phyloP scores from a whole-genome alignment of 1,140 invertebrate species.

The Orius insidiosus region DNA sequence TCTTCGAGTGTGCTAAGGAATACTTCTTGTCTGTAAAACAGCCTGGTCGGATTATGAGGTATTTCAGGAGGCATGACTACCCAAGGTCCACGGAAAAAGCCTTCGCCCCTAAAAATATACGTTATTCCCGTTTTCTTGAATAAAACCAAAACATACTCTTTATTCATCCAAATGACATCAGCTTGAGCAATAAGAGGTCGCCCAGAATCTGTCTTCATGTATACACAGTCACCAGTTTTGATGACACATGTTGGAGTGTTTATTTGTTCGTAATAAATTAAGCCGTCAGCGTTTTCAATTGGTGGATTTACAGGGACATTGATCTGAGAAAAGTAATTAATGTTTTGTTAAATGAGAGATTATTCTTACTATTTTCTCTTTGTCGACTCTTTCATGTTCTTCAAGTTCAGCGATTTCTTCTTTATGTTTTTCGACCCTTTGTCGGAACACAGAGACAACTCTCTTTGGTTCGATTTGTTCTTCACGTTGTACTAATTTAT shows the following conservation, averaged over 20 bases:
- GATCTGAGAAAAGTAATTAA: slow-evolving; percentile 30
- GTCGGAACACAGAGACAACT: slow-evolving; percentile 83
- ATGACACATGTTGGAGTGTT: slow-evolving; percentile 66
- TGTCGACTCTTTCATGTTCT: slow-evolving; percentile 60
- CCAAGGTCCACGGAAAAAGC: slow-evolving; percentile 85
- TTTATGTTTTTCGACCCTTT: slow-evolving; percentile 76
- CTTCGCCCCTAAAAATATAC: slow-evolving; percentile 48
- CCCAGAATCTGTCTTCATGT: slow-evolving; percentile 49
- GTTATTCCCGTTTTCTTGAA: not conserved
- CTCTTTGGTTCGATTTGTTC: slow-evolving; percentile 61
- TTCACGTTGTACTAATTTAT: slow-evolving; percentile 50
- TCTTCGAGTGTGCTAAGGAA: slow-evolving; percentile 83
- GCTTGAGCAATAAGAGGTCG: slow-evolving; percentile 83
- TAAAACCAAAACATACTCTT: slow-evolving; percentile 40
- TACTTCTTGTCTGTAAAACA: slow-evolving; percentile 93
- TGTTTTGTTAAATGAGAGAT: slow-evolving; percentile 8
- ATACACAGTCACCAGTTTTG: slow-evolving; percentile 86
- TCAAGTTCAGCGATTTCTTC: slow-evolving; percentile 76
- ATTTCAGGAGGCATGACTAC: slow-evolving; percentile 78
- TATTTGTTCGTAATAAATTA: slow-evolving; percentile 83
- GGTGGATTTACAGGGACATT: slow-evolving; percentile 48
- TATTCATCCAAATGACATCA: slow-evolving; percentile 82
- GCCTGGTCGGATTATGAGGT: slow-evolving; percentile 45
- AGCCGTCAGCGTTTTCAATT: slow-evolving; percentile 54
- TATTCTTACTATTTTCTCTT: slow-evolving; percentile 43